Evolutionary conservation across 2,888 invertebrate species (phyloP).

Genomic region (Lasiommata megera): DNA sequence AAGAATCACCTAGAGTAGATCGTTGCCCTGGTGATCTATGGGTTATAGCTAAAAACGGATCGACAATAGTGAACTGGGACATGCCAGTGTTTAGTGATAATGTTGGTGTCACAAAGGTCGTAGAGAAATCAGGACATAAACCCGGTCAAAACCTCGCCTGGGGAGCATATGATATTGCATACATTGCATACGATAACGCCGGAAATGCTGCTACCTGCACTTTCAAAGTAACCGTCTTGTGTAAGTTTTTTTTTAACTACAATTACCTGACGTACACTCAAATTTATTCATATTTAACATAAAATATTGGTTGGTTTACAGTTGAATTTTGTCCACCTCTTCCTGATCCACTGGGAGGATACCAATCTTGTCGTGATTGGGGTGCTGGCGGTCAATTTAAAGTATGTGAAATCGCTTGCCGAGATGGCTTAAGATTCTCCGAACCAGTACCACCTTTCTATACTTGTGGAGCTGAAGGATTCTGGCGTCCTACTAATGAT

Average conservation of each 20-base stretch:
- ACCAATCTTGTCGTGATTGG: conserved; percentile 96
- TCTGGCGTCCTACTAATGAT: conserved; percentile 95
- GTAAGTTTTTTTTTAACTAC: conserved; percentile 81
- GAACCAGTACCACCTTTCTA: conserved; percentile 97
- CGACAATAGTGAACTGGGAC: conserved; percentile 94
- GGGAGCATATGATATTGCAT: conserved; percentile 96
- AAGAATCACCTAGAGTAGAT: conserved; percentile 91
- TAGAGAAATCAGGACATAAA: conserved; percentile 92
- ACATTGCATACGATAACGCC: conserved; percentile 95
- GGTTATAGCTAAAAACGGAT: conserved; percentile 96
- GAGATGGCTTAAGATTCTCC: conserved; percentile 93
- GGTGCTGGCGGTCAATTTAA: conserved; percentile 98
- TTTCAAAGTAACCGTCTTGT: conserved; percentile 93
- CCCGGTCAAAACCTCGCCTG: conserved; percentile 94
- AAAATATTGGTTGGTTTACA: conserved; percentile 50
- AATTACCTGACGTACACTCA: no score
- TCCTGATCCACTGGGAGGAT: conserved; percentile 94
- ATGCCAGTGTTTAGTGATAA: conserved; percentile 95
- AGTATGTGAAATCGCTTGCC: conserved; percentile 95
- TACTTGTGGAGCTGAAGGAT: conserved; percentile 98
- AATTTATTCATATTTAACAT: not conserved
- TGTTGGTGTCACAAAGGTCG: conserved; percentile 88
- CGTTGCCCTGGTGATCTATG: conserved; percentile 97
- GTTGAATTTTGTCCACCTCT: conserved; percentile 96
- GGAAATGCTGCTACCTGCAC: conserved; percentile 95